Conservation (phyloP, 2,113 vertebrate genomes). For the Psittacula cyanocephala region DNA sequence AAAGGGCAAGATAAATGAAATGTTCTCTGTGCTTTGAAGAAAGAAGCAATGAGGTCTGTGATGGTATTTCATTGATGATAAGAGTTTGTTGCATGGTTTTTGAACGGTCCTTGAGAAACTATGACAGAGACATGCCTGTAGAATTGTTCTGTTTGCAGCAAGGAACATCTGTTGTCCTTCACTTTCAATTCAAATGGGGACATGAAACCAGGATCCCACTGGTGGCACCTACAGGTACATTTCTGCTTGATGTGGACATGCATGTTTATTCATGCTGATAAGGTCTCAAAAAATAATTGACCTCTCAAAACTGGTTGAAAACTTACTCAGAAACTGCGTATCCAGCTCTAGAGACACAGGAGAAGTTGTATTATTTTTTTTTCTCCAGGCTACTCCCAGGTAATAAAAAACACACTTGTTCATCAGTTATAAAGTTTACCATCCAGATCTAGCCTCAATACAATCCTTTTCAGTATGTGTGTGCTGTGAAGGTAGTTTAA, state of each 20-base stretch:
- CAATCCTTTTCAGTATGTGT: background rate
- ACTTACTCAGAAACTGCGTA: background rate
- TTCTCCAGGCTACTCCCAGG: background rate
- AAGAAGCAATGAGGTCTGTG: background rate
- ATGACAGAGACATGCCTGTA: background rate
- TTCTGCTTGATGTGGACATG: background rate
- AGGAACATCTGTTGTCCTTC: background rate
- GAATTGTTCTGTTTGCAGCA: background rate
- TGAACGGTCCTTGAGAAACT: background rate
- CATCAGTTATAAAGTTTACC: background rate
- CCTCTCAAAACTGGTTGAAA: background rate
- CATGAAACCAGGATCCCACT: background rate
- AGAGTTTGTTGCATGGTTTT: background rate
- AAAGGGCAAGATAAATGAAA: background rate
- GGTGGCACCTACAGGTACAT: background rate
- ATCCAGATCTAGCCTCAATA: background rate
- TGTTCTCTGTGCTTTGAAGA: background rate
- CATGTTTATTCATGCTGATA: background rate
- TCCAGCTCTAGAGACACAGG: background rate
- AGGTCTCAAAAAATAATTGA: background rate
- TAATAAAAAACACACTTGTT: background rate
- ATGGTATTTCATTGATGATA: background rate
- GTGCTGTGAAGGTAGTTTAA: background rate
- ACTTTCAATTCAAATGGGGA: background rate
- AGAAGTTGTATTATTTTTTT: background rate